Evolutionary conservation across 2,797 vertebrate species (phyloP).

Genomic region (Kryptopterus vitreolus): DNA sequence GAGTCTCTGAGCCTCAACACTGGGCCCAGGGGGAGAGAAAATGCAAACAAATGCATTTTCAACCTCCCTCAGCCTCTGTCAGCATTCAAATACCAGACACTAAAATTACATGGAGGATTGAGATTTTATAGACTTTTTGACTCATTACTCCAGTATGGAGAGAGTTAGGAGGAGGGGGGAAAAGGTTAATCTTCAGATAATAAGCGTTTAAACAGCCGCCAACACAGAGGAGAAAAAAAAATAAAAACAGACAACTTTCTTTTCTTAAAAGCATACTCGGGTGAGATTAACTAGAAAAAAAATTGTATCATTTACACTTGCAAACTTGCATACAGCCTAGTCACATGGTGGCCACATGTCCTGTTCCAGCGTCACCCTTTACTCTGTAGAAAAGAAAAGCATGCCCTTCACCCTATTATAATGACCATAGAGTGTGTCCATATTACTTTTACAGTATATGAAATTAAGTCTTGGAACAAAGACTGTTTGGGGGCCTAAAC

Average conservation of each 20-base stretch:
- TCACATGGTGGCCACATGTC: constrained; percentile 31
- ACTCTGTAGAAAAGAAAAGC: background rate
- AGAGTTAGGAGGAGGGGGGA: constrained; percentile 36
- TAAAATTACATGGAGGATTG: constrained; percentile 61
- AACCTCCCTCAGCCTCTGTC: constrained; percentile 58
- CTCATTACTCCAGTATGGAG: constrained; percentile 45
- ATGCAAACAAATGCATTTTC: constrained; percentile 58
- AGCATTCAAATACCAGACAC: constrained; percentile 63
- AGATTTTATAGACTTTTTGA: constrained; percentile 54
- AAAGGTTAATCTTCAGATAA: constrained; percentile 59
- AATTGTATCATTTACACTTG: background rate
- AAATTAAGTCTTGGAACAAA: background rate
- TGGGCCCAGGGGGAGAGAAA: constrained; percentile 39
- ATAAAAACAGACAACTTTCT: constrained; percentile 35
- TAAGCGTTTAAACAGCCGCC: constrained; percentile 44
- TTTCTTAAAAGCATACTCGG: constrained; percentile 51
- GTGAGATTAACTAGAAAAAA: constrained; percentile 16
- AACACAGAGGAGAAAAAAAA: constrained; percentile 27
- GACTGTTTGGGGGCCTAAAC: background rate
- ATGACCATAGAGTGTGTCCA: background rate
- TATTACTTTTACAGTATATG: background rate
- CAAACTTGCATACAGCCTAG: background rate
- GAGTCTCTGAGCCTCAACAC: constrained; percentile 44
- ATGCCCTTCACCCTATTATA: background rate
- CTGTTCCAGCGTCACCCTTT: background rate